Conservation (phyloP, 2,888 invertebrate genomes). For the Eucriotettix oculatus region DNA sequence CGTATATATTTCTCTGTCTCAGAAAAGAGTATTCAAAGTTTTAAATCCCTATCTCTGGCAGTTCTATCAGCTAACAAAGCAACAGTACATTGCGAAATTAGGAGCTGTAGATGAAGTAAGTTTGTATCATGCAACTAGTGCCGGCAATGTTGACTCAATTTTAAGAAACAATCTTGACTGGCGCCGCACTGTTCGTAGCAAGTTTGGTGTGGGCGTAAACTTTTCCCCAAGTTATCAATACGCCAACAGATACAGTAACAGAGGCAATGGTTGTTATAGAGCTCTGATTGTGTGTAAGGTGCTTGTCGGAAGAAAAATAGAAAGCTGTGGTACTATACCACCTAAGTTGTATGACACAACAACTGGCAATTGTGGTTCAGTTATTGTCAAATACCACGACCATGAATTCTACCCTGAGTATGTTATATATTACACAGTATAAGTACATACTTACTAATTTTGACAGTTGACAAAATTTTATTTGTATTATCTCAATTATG, state of each 20-base stretch:
- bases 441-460: too few relatives aligned
- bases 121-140: constrained; percentile 10
- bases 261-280: constrained; percentile 7
- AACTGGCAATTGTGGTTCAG: too few relatives aligned
- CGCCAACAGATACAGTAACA: constrained; percentile 7
- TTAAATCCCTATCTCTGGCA: constrained; percentile 1
- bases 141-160: constrained; percentile 4
- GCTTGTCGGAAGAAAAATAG: background rate
- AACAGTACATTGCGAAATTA: constrained; percentile 4
- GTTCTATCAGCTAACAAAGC: constrained; percentile 12
- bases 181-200: background rate
- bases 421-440: too few relatives aligned
- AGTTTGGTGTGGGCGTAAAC: constrained; percentile 4
- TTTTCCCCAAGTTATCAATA: constrained; percentile 10
- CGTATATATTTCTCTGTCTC: too few relatives aligned
- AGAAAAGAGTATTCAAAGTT: background rate
- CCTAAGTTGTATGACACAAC: too few relatives aligned
- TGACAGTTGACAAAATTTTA: too few relatives aligned
- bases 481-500: too few relatives aligned
- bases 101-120: constrained; percentile 1
- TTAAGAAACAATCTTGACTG: constrained; percentile 1
- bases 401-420: too few relatives aligned
- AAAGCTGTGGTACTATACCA: too few relatives aligned
- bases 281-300: constrained; percentile 19
- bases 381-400: too few relatives aligned